phyloP scores from a whole-genome alignment of 2,888 invertebrate species.

The Cheilosia urbana region DNA sequence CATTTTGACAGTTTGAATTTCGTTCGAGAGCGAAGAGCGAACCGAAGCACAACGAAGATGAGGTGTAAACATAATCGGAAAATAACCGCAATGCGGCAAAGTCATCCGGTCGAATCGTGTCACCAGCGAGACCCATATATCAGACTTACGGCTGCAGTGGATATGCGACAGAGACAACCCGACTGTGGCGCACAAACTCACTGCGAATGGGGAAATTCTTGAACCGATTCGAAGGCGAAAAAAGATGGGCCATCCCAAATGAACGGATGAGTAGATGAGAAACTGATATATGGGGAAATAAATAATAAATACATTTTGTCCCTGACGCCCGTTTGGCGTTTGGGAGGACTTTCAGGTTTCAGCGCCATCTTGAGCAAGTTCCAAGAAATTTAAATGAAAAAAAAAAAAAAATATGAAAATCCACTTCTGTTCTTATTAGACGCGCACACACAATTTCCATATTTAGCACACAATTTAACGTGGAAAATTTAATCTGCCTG shows the following conservation, averaged over 20 bases:
- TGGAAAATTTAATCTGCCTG: conserved; percentile 31
- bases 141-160: conserved; percentile 76
- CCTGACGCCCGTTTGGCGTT: conserved; percentile 11
- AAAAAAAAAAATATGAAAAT: conserved; percentile 21
- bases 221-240: conserved; percentile 66
- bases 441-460: conserved; percentile 79
- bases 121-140: conserved; percentile 65
- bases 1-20: conserved; percentile 62
- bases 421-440: conserved; percentile 76
- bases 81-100: conserved; percentile 85
- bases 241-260: conserved; percentile 28
- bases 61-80: conserved; percentile 77
- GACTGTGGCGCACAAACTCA: conserved; percentile 40
- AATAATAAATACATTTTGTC: conserved; percentile 71
- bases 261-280: conserved; percentile 15
- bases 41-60: conserved; percentile 21
- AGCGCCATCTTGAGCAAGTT: conserved; percentile 67
- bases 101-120: conserved; percentile 81
- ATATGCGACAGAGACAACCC: conserved; percentile 60
- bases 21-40: not conserved
- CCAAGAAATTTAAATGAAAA: conserved; percentile 62
- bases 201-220: conserved; percentile 42
- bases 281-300: conserved; percentile 49
- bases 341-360: conserved; percentile 4
- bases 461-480: conserved; percentile 51